Evolutionary conservation across 2,797 vertebrate species (phyloP).

Genomic region (Thripadectes ignobilis): DNA sequence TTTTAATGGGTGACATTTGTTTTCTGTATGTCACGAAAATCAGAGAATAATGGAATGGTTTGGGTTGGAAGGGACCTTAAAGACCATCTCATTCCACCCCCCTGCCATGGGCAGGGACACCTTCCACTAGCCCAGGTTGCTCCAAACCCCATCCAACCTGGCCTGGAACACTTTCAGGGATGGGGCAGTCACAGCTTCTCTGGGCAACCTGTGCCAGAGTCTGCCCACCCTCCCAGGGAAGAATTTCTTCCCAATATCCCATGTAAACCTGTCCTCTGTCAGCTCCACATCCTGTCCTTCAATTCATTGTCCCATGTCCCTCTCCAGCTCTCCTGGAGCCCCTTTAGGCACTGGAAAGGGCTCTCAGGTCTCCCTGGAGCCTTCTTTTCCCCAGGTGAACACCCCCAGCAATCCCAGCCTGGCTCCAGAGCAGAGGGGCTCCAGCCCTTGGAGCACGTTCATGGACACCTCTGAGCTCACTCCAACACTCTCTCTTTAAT

Average conservation of each 20-base stretch:
- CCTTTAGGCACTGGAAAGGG: not conserved
- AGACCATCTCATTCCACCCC: not conserved
- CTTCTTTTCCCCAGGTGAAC: not conserved
- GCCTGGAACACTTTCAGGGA: not conserved
- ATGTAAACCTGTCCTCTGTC: fast-evolving
- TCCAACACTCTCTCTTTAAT: not conserved
- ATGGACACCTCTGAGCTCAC: not conserved
- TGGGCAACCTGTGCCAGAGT: fast-evolving
- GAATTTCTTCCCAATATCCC: not conserved
- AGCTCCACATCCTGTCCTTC: not conserved
- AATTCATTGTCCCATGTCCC: not conserved
- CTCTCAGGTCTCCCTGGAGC: fast-evolving
- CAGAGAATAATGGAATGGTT: not conserved
- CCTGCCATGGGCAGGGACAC: not conserved
- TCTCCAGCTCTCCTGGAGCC: not conserved
- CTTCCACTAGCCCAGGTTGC: fast-evolving
- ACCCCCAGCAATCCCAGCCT: not conserved
- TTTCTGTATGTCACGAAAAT: not conserved
- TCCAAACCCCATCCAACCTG: fast-evolving
- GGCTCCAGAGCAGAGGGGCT: not conserved
- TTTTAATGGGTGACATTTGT: not conserved
- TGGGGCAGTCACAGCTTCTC: not conserved
- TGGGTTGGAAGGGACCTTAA: not conserved
- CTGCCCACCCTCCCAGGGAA: fast-evolving
- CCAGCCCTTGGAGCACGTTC: not conserved